Evolutionary conservation across 2,888 invertebrate species (phyloP), one percentile per base, ranked within the genome.

Genomic region (Orchesella flavescens): DNA sequence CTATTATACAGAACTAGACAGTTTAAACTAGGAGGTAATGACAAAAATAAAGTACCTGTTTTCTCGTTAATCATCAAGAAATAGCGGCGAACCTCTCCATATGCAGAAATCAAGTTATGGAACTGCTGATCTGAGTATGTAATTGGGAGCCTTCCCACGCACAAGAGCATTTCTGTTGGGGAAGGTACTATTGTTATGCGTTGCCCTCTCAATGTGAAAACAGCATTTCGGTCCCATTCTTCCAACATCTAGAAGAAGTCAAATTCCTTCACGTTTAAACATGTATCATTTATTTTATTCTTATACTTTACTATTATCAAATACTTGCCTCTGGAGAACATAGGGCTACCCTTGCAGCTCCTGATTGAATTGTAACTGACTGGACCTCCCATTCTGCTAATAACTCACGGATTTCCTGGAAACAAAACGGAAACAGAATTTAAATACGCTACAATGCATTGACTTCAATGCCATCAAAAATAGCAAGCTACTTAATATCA

Each of bases 21-120:
- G n/a, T n/a, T n/a, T n/a, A n/a, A n/a, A n/a, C n/a, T n/a, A n/a
- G n/a, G n/a, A n/a, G n/a, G n/a, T n/a, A n/a, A n/a, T n/a, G n/a
- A n/a, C n/a, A n/a, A n/a, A n/a, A n/a, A n/a, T n/a, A n/a, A n/a
- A n/a, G n/a, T n/a, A n/a, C n/a, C 91, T 87, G 90, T 90, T 87
- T 90, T 89, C 85, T 91, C 90, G 86, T 90, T 90, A 87, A 90
- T 89, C 91, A 92, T 91, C 49, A 92, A 90, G 89, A 92, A 92
- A 84, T 90, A 90, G 78, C 90, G 90, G 34, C 90, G 89, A 9
- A 92, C 89, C 72, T 90, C 89, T 1, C 92, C 92, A 86, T 90
- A 91, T 75, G 89, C 89, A 7, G 89, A 87, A 9, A 92, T 90
- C 23, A 92, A 89, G n/a, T 89, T 89, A 12, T 89, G 87, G 87